Evolutionary conservation across 1,140 invertebrate species (phyloP).

Genomic region (Hypsibius dujardini): DNA sequence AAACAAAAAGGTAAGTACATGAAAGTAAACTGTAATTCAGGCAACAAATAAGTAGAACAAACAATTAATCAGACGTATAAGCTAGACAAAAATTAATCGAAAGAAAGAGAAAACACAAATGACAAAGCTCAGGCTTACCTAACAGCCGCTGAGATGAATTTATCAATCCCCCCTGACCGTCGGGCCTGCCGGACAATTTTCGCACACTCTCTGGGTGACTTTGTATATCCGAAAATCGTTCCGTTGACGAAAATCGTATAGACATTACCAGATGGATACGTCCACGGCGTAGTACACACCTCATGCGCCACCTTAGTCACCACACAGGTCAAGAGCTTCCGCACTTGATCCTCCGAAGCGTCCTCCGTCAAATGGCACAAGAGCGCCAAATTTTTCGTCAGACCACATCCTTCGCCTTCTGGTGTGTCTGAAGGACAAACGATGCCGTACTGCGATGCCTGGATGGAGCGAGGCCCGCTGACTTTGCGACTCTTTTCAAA

Average conservation of each 20-base stretch:
- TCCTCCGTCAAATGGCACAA: conserved; percentile 83
- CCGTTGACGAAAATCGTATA: conserved; percentile 92
- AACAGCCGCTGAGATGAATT: conserved; percentile 10
- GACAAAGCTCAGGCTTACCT: conserved; percentile 14
- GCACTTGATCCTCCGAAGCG: conserved; percentile 4
- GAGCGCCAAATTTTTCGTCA: conserved; percentile 96
- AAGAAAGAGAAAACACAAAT: not conserved
- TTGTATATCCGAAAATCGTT: conserved; percentile 6
- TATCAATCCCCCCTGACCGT: not conserved
- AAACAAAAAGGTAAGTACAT: no score
- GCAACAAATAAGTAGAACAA: no score
- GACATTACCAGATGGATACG: conserved; percentile 33
- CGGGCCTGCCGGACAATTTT: conserved; percentile 15
- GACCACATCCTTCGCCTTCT: conserved; percentile 92
- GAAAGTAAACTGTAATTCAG: no score
- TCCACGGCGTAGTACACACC: not conserved
- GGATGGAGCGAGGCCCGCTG: conserved; percentile 84
- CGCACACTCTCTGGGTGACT: not conserved
- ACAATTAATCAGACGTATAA: no score
- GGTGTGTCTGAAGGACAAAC: conserved; percentile 93
- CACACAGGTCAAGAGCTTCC: conserved; percentile 9
- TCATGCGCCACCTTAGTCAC: not conserved
- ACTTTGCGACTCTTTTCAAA: conserved; percentile 98
- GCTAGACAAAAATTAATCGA: no score
- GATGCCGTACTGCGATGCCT: conserved; percentile 97